A percentile compares a stretch with the other conserved stretches of the same genome.
phyloP scores from a whole-genome alignment of 2,113 vertebrate genomes.

The Copsychus sechellarum region DNA sequence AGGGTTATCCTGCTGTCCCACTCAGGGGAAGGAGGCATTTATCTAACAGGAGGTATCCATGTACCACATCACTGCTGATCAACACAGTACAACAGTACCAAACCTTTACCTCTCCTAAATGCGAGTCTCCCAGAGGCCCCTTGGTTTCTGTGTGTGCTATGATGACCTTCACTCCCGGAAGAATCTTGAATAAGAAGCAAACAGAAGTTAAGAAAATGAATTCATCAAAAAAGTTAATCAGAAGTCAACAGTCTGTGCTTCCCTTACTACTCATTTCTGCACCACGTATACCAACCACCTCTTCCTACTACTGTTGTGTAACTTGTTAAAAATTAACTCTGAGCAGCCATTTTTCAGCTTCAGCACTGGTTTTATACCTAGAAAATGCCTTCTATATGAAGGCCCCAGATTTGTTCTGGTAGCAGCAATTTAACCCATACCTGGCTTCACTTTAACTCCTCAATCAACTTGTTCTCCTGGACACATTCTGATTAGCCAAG shows the following conservation, averaged over 20 bases:
- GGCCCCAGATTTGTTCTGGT: neutral
- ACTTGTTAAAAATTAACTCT: neutral
- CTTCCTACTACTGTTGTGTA: neutral
- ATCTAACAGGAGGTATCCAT: neutral
- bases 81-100: neutral
- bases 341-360: neutral
- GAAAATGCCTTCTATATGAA: neutral
- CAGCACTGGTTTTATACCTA: neutral
- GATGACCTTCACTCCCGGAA: conserved; percentile 94
- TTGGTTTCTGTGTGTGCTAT: conserved; percentile 95
- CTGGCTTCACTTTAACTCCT: neutral
- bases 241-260: neutral
- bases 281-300: neutral
- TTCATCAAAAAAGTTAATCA: neutral
- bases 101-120: conserved; percentile 88
- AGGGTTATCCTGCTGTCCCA: neutral
- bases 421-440: neutral
- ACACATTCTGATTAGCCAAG: neutral
- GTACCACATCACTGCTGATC: neutral
- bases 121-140: conserved; percentile 93
- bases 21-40: neutral
- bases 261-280: neutral
- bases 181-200: conserved; percentile 79
- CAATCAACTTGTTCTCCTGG: neutral
- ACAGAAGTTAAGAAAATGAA: neutral